These are phyloP conservation scores for Oryzias javanicus DNA, from an alignment of 2,113 vertebrate genomes.

Conservation along the genomic window DNA sequence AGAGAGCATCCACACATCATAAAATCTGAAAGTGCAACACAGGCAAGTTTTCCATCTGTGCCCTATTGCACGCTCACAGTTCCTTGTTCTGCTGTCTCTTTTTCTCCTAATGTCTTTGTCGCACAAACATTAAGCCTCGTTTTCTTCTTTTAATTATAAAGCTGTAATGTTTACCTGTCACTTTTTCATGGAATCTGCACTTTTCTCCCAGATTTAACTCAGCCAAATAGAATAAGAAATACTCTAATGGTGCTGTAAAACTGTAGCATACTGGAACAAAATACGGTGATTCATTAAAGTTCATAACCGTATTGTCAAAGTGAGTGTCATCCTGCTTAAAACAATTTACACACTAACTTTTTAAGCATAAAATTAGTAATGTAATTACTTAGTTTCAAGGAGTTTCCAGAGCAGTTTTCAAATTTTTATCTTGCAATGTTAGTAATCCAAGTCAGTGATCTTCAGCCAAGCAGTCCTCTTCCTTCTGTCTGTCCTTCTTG, in stretches of 20 bases:
- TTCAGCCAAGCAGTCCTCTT: not conserved
- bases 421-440: slow-evolving; percentile 5
- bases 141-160: slow-evolving; percentile 30
- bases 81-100: slow-evolving; percentile 21
- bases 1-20: slow-evolving; percentile 59
- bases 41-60: slow-evolving; percentile 66
- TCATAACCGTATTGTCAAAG: too few relatives aligned
- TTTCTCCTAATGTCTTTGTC: slow-evolving; percentile 10
- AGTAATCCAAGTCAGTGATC: slow-evolving; percentile 1
- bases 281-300: too few relatives aligned
- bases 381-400: slow-evolving; percentile 3
- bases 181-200: slow-evolving; percentile 6
- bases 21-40: slow-evolving; percentile 58
- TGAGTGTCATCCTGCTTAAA: not conserved
- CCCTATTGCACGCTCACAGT: slow-evolving; percentile 42
- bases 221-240: too few relatives aligned
- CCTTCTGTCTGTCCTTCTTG: not conserved
- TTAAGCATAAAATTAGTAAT: not conserved
- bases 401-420: not conserved
- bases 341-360: not conserved
- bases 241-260: too few relatives aligned
- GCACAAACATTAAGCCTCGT: slow-evolving; percentile 16
- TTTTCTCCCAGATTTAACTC: slow-evolving; percentile 7
- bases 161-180: slow-evolving; percentile 14
- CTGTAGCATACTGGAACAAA: too few relatives aligned